phyloP scores from a whole-genome alignment of 2,113 vertebrate species.

The Callospermophilus lateralis region DNA sequence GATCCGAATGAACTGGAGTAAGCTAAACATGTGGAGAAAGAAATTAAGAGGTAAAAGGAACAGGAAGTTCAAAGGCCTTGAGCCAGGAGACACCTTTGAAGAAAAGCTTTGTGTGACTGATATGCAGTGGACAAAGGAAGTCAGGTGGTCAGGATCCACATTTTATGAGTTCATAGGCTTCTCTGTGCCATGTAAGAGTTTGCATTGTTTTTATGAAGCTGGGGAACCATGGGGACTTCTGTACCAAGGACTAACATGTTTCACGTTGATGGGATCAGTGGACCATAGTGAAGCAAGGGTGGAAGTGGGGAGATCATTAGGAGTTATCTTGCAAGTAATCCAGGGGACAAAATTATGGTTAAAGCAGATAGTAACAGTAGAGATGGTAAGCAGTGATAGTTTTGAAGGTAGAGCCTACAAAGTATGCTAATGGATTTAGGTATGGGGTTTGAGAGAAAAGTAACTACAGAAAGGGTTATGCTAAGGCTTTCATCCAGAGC shows the following conservation, averaged over 20 bases:
- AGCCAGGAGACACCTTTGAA: not conserved
- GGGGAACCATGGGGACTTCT: not conserved
- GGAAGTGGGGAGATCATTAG: not conserved
- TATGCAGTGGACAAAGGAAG: not conserved
- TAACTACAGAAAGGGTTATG: not conserved
- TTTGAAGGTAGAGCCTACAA: not conserved
- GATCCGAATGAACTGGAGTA: not conserved
- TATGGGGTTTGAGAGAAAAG: not conserved
- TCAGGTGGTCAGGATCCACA: not conserved
- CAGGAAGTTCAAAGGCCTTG: not conserved
- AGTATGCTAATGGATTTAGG: not conserved
- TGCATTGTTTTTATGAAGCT: not conserved
- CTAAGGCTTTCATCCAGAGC: not conserved
- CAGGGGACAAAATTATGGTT: not conserved
- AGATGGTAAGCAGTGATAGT: not conserved
- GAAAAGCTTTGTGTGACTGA: not conserved
- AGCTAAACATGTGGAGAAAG: not conserved
- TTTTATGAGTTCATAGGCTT: not conserved
- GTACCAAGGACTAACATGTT: not conserved
- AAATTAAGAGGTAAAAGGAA: not conserved
- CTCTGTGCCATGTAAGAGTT: not conserved
- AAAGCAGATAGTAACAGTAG: not conserved
- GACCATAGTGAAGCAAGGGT: not conserved
- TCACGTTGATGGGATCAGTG: not conserved
- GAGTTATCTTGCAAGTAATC: not conserved